Conservation (phyloP, 2,113 vertebrate species). For the Bubo blakistoni region DNA sequence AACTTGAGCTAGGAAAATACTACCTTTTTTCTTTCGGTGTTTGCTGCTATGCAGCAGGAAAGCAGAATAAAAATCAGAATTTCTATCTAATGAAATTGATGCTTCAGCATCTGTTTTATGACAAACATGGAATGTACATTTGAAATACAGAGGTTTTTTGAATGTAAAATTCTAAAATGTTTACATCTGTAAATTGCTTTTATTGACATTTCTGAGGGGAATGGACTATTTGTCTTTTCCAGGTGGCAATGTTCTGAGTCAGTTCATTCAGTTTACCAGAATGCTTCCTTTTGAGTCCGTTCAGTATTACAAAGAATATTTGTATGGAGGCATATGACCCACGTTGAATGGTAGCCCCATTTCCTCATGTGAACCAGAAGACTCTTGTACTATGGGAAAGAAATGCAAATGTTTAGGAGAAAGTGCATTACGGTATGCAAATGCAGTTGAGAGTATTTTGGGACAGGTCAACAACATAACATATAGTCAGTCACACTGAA, state of each 20-base stretch:
- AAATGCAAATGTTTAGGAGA: neutral
- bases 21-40: neutral
- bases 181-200: neutral
- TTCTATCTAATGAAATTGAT: neutral
- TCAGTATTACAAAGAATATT: neutral
- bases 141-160: neutral
- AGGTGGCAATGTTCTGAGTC: neutral
- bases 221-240: neutral
- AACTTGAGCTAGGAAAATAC: neutral
- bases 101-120: neutral
- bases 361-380: constrained; percentile 1
- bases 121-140: neutral
- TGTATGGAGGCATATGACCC: neutral
- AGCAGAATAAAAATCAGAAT: neutral
- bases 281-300: neutral
- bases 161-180: neutral
- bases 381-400: neutral
- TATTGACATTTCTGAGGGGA: neutral
- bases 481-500: neutral
- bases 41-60: neutral
- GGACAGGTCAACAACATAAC: neutral
- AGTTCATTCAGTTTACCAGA: neutral
- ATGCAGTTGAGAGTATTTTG: neutral
- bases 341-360: neutral
- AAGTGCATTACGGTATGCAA: neutral